Conservation (phyloP, 2,797 vertebrate species). For the Intellagama lesueurii region DNA sequence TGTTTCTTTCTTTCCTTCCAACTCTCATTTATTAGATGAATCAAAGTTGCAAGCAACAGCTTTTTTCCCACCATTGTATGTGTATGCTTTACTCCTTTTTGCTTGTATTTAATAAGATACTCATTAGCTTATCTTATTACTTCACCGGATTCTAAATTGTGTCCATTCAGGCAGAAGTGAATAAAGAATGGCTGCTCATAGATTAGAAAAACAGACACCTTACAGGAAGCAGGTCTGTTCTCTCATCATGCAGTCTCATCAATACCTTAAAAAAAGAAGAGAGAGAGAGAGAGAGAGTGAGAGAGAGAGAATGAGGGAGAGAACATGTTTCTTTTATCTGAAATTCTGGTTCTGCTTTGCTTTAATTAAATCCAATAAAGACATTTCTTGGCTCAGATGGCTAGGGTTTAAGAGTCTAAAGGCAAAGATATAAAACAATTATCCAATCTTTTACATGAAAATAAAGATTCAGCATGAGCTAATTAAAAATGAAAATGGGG, state of each 20-base stretch:
- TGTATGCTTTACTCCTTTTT: constrained; percentile 15
- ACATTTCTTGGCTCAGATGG: constrained; percentile 50
- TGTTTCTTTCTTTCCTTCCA: not conserved
- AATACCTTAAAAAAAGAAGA: not conserved
- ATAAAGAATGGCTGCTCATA: constrained; percentile 41
- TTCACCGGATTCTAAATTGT: not conserved
- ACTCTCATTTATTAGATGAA: not conserved
- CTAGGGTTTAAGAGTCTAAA: constrained; percentile 65
- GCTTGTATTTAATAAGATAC: constrained; percentile 14
- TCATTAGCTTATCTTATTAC: constrained; percentile 49
- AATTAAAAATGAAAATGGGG: constrained; percentile 68
- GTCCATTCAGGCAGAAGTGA: constrained; percentile 26
- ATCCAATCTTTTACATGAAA: constrained; percentile 64
- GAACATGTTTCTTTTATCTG: constrained; percentile 57
- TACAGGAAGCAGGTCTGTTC: constrained; percentile 22
- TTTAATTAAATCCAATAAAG: constrained; percentile 73
- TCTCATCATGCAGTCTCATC: constrained; percentile 45
- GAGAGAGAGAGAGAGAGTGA: too few relatives aligned
- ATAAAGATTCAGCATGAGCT: constrained; percentile 68
- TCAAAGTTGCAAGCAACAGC: not conserved
- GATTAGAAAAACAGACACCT: not conserved
- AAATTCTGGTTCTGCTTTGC: constrained; percentile 62
- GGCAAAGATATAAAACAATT: constrained; percentile 65
- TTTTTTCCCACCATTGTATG: constrained; percentile 14
- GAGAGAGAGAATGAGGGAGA: too few relatives aligned